Evolutionary conservation across 2,888 invertebrate genomes (phyloP).

Genomic region (Tetropium fuscum): DNA sequence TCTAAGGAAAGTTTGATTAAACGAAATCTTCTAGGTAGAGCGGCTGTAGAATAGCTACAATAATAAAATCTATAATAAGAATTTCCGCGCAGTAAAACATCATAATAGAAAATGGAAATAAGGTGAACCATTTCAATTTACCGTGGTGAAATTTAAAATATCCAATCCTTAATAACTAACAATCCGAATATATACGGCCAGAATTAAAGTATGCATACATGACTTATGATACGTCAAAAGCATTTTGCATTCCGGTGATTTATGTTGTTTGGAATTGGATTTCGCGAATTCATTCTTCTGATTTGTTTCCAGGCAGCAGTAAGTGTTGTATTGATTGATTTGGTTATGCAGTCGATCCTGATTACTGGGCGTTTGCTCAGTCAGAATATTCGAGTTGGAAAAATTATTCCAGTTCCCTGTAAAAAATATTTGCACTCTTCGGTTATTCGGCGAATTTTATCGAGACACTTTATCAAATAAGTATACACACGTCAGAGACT

Average conservation of each 20-base stretch:
- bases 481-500: slow-evolving; percentile 11
- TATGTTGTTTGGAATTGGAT: slow-evolving; percentile 65
- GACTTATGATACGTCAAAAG: slow-evolving; percentile 62
- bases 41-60: too few species aligned
- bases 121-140: slow-evolving; percentile 20
- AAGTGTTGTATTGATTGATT: slow-evolving; percentile 36
- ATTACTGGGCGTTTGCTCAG: slow-evolving; percentile 49
- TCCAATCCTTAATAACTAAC: slow-evolving; percentile 23
- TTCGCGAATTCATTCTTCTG: slow-evolving; percentile 60
- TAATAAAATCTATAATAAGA: too few species aligned
- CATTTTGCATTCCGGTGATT: slow-evolving; percentile 63
- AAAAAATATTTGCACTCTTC: slow-evolving; percentile 39
- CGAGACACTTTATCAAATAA: slow-evolving; percentile 9
- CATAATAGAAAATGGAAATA: slow-evolving; percentile 20
- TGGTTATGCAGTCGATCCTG: slow-evolving; percentile 45
- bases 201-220: slow-evolving; percentile 56
- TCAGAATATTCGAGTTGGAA: slow-evolving; percentile 46
- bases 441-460: slow-evolving; percentile 42
- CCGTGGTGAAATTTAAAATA: slow-evolving; percentile 15
- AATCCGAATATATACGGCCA: slow-evolving; percentile 23
- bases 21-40: background rate
- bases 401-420: slow-evolving; percentile 32
- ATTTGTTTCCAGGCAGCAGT: slow-evolving; percentile 54
- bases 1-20: background rate
- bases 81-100: slow-evolving; percentile 10